Evolutionary conservation across 2,113 vertebrate genomes (phyloP).

Genomic region (Xiphophorus couchianus): DNA sequence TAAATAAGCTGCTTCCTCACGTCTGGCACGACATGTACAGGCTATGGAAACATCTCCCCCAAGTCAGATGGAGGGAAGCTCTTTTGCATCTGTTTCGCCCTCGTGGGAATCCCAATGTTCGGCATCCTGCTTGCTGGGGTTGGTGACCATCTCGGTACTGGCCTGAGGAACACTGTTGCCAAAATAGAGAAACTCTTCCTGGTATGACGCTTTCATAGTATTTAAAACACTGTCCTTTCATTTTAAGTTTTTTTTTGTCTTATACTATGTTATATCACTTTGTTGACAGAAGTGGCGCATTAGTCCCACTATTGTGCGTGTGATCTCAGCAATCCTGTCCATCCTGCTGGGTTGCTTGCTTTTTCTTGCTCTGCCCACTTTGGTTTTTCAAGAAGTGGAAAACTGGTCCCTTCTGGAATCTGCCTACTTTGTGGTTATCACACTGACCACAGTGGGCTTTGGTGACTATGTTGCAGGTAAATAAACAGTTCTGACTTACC

Average conservation of each 20-base stretch:
- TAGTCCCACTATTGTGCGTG: conserved; percentile 84
- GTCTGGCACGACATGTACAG: conserved; percentile 58
- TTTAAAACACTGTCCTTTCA: background rate
- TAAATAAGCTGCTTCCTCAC: conserved; percentile 6
- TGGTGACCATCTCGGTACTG: conserved; percentile 89
- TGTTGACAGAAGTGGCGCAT: conserved; percentile 86
- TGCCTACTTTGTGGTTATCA: conserved; percentile 90
- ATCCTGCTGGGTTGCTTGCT: conserved; percentile 87
- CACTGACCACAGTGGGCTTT: conserved; percentile 91
- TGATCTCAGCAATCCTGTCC: conserved; percentile 88
- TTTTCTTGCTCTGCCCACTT: conserved; percentile 85
- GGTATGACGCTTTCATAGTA: conserved; percentile 69
- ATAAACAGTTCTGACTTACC: background rate
- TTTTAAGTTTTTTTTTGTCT: background rate
- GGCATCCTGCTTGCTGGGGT: conserved; percentile 89
- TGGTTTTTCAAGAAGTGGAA: conserved; percentile 86
- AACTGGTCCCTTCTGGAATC: conserved; percentile 85
- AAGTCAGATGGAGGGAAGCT: conserved; percentile 86
- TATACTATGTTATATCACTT: conserved; percentile 18
- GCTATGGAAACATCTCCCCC: conserved; percentile 89
- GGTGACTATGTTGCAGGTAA: conserved; percentile 92
- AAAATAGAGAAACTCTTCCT: conserved; percentile 88
- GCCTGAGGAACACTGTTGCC: conserved; percentile 83
- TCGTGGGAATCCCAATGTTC: conserved; percentile 91
- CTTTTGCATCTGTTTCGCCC: conserved; percentile 90